Percentiles rank a stretch among this genome's conserved stretches.
Conservation (phyloP, 1,140 invertebrate species). For the Melitaea cinxia region DNA sequence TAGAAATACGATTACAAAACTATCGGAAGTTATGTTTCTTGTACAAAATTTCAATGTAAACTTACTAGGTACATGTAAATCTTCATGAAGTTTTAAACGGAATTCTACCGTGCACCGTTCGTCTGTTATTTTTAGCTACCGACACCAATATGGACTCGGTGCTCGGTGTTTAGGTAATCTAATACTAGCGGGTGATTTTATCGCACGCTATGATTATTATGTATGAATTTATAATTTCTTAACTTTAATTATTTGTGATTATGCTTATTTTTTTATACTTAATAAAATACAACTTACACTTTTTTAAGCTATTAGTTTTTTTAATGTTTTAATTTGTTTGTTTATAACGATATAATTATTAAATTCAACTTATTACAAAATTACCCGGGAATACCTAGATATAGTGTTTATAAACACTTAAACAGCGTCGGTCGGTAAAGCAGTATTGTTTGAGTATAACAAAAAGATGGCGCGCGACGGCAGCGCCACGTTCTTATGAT, state of each 20-base stretch:
- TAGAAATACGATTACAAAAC: not conserved
- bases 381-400: constrained; percentile 42
- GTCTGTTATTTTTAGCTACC: constrained; percentile 65
- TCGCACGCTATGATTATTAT: constrained; percentile 8
- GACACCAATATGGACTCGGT: constrained; percentile 77
- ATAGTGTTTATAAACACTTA: not conserved
- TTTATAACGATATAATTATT: no score
- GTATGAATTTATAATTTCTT: constrained; percentile 1
- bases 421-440: constrained; percentile 58
- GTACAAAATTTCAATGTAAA: constrained; percentile 8
- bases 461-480: constrained; percentile 69
- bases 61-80: constrained; percentile 14
- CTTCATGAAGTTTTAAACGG: constrained; percentile 21
- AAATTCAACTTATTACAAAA: constrained; percentile 44
- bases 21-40: not conserved
- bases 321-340: no score
- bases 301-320: no score
- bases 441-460: constrained; percentile 52
- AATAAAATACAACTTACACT: no score
- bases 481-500: constrained; percentile 74
- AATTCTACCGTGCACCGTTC: constrained; percentile 48
- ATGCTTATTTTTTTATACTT: no score
- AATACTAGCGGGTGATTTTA: constrained; percentile 46
- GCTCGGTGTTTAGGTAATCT: constrained; percentile 74
- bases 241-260: not conserved